A percentile compares a stretch with the other conserved stretches of the same genome.
Evolutionary conservation across 2,888 invertebrate genomes (phyloP).

Genomic region (Pammene aurita): DNA sequence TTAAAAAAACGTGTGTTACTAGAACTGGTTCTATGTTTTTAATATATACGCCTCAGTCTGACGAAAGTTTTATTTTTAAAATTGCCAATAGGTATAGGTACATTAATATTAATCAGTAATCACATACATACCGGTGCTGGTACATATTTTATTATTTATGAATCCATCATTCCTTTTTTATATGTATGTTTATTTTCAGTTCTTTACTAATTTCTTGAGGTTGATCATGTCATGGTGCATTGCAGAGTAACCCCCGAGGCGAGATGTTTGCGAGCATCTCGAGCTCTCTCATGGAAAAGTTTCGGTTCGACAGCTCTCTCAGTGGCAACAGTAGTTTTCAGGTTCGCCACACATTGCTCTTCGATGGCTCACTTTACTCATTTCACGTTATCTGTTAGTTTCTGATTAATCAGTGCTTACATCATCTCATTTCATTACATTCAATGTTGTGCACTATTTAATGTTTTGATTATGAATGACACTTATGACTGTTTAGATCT

Average conservation of each 20-base stretch:
- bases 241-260: conserved; percentile 89
- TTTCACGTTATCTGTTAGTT: conserved; percentile 46
- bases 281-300: conserved; percentile 91
- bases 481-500: conserved; percentile 17
- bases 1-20: too few species aligned
- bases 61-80: too few species aligned
- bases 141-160: conserved; percentile 41
- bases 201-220: conserved; percentile 38
- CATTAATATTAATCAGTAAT: conserved; percentile 26
- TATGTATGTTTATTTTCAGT: conserved; percentile 36
- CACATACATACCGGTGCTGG: conserved; percentile 16
- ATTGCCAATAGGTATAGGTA: too few species aligned
- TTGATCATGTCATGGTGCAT: conserved; percentile 64
- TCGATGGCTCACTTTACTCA: conserved; percentile 62
- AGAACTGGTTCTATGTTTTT: too few species aligned
- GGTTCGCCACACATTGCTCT: conserved; percentile 83
- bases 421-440: conserved; percentile 42
- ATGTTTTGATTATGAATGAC: conserved; percentile 10
- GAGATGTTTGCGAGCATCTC: conserved; percentile 93
- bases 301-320: conserved; percentile 89
- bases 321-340: conserved; percentile 89
- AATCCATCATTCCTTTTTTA: conserved; percentile 49
- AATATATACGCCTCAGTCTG: too few species aligned
- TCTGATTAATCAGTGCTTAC: conserved; percentile 40
- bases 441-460: conserved; percentile 34